These are phyloP conservation scores for Threskiornis aethiopicus DNA, from an alignment of 2,797 vertebrate genomes.

Conservation along the genomic window DNA sequence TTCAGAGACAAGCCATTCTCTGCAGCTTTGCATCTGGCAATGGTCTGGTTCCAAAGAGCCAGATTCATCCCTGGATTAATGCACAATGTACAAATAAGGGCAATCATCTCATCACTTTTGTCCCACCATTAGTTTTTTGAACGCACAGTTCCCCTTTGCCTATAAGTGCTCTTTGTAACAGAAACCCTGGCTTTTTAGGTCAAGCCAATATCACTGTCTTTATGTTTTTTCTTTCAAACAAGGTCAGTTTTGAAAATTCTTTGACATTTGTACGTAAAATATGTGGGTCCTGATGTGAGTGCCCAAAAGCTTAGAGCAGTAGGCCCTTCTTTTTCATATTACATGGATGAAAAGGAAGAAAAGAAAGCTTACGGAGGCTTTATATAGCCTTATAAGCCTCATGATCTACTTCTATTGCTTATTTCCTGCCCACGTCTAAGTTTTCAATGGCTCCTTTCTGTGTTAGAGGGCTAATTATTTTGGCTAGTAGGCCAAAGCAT, in stretches of 20 bases:
- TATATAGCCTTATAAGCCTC: neutral
- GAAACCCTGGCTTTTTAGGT: constrained; percentile 74
- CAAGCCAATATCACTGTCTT: constrained; percentile 59
- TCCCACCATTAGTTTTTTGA: constrained; percentile 67
- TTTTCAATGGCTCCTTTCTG: constrained; percentile 30
- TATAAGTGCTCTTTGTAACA: constrained; percentile 73
- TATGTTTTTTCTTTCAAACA: constrained; percentile 62
- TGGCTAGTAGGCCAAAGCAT: neutral
- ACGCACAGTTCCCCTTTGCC: constrained; percentile 65
- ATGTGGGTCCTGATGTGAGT: neutral
- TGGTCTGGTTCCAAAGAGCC: constrained; percentile 55
- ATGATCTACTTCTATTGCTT: neutral
- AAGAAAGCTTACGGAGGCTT: neutral
- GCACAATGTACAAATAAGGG: constrained; percentile 41
- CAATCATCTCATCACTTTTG: constrained; percentile 44
- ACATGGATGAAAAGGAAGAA: neutral
- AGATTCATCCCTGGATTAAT: constrained; percentile 56
- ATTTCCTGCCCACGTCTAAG: constrained; percentile 6
- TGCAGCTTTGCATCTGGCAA: constrained; percentile 34
- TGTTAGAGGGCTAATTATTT: constrained; percentile 20
- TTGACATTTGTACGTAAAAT: neutral
- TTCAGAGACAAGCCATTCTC: neutral
- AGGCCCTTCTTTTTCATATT: neutral
- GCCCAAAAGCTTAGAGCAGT: neutral
- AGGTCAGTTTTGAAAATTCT: constrained; percentile 11